Conservation (phyloP, 2,888 invertebrate genomes). For the Malacosoma neustria region DNA sequence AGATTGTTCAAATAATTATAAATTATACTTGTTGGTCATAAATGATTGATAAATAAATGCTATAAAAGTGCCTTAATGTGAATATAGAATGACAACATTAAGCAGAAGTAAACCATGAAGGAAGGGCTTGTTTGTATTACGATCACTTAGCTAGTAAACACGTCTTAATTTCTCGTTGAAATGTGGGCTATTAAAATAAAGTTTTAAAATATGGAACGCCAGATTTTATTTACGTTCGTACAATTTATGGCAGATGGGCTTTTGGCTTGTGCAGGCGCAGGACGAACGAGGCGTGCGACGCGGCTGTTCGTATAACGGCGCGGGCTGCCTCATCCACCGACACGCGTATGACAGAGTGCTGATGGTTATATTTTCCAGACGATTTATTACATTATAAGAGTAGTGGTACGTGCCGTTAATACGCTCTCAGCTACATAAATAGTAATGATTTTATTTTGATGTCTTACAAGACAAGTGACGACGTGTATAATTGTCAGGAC, state of each 20-base stretch:
- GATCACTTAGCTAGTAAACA: conserved; percentile 66
- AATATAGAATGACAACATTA: conserved; percentile 41
- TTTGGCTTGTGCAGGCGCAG: conserved; percentile 26
- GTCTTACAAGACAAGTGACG: conserved; percentile 69
- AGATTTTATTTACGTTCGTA: conserved; percentile 63
- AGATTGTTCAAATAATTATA: no score
- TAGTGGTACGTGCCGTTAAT: conserved; percentile 57
- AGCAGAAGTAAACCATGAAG: conserved; percentile 49
- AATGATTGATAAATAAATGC: background rate
- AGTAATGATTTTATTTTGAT: conserved; percentile 71
- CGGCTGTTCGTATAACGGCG: conserved; percentile 18
- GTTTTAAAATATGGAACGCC: conserved; percentile 69
- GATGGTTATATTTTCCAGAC: conserved; percentile 73
- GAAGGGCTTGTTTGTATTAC: conserved; percentile 61
- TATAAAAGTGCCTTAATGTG: conserved; percentile 22
- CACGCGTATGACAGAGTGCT: conserved; percentile 64
- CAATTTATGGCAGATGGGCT: conserved; percentile 58
- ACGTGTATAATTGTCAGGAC: conserved; percentile 63
- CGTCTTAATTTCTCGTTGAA: conserved; percentile 68
- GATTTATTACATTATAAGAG: conserved; percentile 73
- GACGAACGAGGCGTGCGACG: conserved; percentile 16
- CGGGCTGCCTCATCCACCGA: conserved; percentile 32
- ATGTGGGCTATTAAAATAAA: conserved; percentile 70
- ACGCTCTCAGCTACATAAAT: conserved; percentile 67
- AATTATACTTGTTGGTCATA: no score